Percentiles rank a stretch among this genome's conserved stretches.
These are phyloP conservation scores for Chanos chanos DNA, from an alignment of 2,797 vertebrate genomes.

Conservation along the genomic window DNA sequence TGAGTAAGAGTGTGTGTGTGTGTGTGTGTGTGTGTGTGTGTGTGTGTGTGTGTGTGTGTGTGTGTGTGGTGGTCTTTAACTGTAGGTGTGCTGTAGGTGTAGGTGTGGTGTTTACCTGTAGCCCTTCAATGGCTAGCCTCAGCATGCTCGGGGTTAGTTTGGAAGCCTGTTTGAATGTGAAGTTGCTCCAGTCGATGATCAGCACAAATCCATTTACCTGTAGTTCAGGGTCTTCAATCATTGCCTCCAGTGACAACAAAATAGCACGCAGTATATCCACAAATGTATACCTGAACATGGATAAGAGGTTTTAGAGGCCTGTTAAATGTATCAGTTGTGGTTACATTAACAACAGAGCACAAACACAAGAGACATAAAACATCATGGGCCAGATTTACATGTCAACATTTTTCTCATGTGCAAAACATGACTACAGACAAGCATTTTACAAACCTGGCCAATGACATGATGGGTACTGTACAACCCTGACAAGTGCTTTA, in stretches of 20 bases:
- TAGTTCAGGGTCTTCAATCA: constrained; percentile 97
- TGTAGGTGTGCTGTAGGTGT: neutral
- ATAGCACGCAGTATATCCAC: constrained; percentile 97
- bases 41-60: neutral
- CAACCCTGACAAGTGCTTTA: too few species aligned
- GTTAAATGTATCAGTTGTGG: neutral
- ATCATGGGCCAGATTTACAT: too few species aligned
- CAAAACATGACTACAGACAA: too few species aligned
- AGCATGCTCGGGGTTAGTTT: constrained; percentile 97
- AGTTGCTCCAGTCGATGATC: constrained; percentile 99
- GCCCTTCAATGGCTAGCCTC: constrained; percentile 92
- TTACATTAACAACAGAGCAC: neutral
- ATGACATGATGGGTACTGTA: too few species aligned
- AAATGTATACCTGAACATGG: constrained; percentile 82
- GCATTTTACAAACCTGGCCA: too few species aligned
- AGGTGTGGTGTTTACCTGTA: constrained; percentile 89
- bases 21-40: neutral
- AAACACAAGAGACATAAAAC: too few species aligned
- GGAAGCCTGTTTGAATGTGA: constrained; percentile 98
- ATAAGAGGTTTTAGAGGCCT: neutral
- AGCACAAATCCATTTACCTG: constrained; percentile 98
- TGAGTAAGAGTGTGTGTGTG: too few species aligned
- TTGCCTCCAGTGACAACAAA: constrained; percentile 92
- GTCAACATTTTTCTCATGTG: too few species aligned
- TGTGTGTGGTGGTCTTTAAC: neutral